Evolutionary conservation across 2,113 vertebrate genomes (phyloP), one percentile per base, ranked within the genome.

Genomic region (Oncorhynchus masou): DNA sequence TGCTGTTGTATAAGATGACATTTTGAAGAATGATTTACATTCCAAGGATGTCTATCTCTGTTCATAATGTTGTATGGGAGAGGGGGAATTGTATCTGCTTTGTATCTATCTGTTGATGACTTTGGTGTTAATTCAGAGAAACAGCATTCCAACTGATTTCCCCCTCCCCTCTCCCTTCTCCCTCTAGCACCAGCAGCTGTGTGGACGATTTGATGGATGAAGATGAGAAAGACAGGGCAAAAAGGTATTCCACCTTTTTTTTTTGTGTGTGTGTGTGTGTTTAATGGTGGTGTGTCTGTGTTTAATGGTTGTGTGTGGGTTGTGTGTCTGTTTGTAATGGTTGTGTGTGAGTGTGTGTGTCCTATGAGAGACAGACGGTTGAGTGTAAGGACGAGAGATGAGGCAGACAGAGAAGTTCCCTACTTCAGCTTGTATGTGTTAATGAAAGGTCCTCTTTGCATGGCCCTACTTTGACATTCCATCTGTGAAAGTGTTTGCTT

Each of bases 161-260:
- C 4, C n/a, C 67, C 19, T 74, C 59, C 48, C 16, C 5, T 91
- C n/a, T 91, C 81, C 79, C 78, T 68, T 93, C 81, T 80, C 78
- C 67, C 93, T 91, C 57, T 79, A 96, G 95, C 93, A 92, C 93
- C 88, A 94, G 87, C 90, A 93, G 93, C 85, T 94, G 95, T 82
- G 92, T 95, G 92, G 94, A 96, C 31, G 95, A 97, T 88, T 92
- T 97, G 88, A 92, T 96, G 93, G 96, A 96, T 74, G 96, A 97
- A 91, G 95, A 97, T 95, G 96, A 96, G 87, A 97, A 96, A 87
- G 96, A 97, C 91, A 95, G 92, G 88, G 95, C 95, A 89, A 97
- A 97, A 94, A 97, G 96, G 96, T 97, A 94, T 1, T 91, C 57
- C 79, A 96, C 95, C 92, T n/a, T n/a, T n/a, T n/a, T n/a, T n/a